These are phyloP conservation scores for Cheilosia impressa DNA, from an alignment of 2,888 invertebrate species.

Conservation along the genomic window DNA sequence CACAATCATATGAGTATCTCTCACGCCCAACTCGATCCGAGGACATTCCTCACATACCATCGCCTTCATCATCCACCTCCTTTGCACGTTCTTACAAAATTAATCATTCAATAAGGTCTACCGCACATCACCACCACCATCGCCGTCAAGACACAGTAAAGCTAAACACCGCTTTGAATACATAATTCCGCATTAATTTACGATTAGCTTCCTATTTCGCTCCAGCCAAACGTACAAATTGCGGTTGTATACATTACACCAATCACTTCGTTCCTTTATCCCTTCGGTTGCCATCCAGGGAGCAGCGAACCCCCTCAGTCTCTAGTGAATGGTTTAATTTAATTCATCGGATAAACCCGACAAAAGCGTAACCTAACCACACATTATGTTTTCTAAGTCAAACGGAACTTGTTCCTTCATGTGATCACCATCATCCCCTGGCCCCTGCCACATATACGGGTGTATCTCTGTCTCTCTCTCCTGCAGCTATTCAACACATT, in stretches of 20 bases:
- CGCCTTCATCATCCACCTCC: background rate
- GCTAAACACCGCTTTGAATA: slow-evolving; percentile 69
- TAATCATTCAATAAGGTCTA: slow-evolving; percentile 50
- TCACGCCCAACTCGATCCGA: background rate
- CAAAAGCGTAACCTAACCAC: slow-evolving; percentile 75
- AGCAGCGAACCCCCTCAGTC: background rate
- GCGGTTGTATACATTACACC: slow-evolving; percentile 68
- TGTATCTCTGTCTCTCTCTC: background rate
- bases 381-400: slow-evolving; percentile 75
- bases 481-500: slow-evolving; percentile 30
- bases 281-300: background rate
- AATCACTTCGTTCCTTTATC: slow-evolving; percentile 54
- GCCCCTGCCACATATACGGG: background rate
- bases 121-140: slow-evolving; percentile 29
- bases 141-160: slow-evolving; percentile 20
- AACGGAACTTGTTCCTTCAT: slow-evolving; percentile 73
- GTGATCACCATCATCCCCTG: slow-evolving; percentile 59
- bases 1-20: background rate
- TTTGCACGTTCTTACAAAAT: slow-evolving; percentile 33
- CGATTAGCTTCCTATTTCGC: slow-evolving; percentile 72
- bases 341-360: slow-evolving; percentile 71
- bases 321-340: slow-evolving; percentile 66
- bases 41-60: slow-evolving; percentile 24
- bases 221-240: slow-evolving; percentile 70
- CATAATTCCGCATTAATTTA: slow-evolving; percentile 73